Base-by-base conservation (phyloP, 2,888 invertebrate species). In the Eupithecia abbreviata region DNA sequence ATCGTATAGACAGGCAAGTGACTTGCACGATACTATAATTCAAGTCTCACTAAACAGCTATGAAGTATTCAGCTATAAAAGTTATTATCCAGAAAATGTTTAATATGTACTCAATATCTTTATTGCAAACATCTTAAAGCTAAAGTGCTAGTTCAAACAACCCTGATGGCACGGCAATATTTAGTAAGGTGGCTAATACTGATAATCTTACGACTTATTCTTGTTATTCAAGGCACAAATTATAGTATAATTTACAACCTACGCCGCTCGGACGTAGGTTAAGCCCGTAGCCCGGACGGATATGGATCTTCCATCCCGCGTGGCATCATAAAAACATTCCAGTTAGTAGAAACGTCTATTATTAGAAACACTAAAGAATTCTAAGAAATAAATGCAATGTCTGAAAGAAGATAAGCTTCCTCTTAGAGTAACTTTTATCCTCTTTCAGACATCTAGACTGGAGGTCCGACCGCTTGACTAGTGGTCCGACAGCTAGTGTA, bases 1-100 rank as follows among this genome's bases (percentile, higher is more conserved):
- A 75, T 72, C 30, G 10, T 10, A 47, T 69, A 18, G 69, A 73
- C 51, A 68, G 71, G 49, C n/a, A 30, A 42, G 73, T 51, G 49
- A 15, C 45, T 43, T 74, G 45, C 71, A 73, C 47, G 41, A 51
- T n/a, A 12, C 30, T 71, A 71, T 73, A 55, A 70, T 74, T 43
- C 18, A 30, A 12, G 18, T 18, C 58, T 58, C 30, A 30, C 30
- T n/a, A n/a, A n/a, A n/a, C n/a, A n/a, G n/a, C n/a, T 30, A 30
- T 30, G 18, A 62, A 12, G 9, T 58, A 58, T 30, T 30, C 10
- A 30, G 62, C 30, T 58, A 62, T 55, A 18, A 18, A 58, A 18
- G 13, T 51, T 9, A 58, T 18, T 7, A 55, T 3, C 2, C 5
- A 0, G n/a, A 58, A 18, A n/a, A 18, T 18, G 3, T 9, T 55